Conservation (phyloP, 1,140 invertebrate genomes). For the Asobara japonica region DNA sequence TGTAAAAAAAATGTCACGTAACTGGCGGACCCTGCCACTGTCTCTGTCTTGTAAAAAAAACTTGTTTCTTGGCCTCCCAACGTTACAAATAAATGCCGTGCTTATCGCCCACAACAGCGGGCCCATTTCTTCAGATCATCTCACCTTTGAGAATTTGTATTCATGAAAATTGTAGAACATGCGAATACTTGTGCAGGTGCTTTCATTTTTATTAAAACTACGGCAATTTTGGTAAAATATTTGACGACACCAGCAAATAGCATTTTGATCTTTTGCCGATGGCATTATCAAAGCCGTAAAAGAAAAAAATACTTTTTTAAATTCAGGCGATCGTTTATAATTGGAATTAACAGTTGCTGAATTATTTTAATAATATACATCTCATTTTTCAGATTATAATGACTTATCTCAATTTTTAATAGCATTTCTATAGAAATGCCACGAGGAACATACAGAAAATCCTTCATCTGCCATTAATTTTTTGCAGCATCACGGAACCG, state of each 20-base stretch:
- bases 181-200: not conserved
- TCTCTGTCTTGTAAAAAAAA: conserved; percentile 18
- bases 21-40: not conserved
- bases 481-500: too few species aligned
- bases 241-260: not conserved
- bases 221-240: not conserved
- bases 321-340: too few species aligned
- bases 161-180: not conserved
- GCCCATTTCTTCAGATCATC: conserved; percentile 27
- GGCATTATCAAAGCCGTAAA: too few species aligned
- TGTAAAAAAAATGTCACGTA: conserved; percentile 32
- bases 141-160: not conserved
- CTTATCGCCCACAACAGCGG: conserved; percentile 21
- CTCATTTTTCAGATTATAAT: too few species aligned
- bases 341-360: too few species aligned
- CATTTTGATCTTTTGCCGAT: too few species aligned
- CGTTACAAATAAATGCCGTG: conserved; percentile 17
- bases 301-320: too few species aligned
- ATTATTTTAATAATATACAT: too few species aligned
- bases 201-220: not conserved
- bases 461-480: too few species aligned
- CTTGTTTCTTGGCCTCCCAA: conserved; percentile 21
- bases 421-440: too few species aligned
- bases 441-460: too few species aligned
- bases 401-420: too few species aligned